Conservation (phyloP, 1,140 invertebrate species). For the Tetranychus cinnabarinus region DNA sequence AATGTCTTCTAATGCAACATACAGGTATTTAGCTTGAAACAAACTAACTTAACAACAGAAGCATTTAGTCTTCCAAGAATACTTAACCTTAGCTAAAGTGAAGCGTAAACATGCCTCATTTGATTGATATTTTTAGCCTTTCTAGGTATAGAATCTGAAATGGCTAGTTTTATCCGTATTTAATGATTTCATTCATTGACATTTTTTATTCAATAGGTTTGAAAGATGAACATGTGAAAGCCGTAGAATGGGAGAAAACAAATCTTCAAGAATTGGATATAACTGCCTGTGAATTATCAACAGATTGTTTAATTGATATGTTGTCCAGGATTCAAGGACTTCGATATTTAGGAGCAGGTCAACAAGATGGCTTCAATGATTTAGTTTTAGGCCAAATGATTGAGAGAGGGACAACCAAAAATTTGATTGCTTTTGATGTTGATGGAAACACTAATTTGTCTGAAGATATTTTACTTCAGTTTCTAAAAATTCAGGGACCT, state of each 20-base stretch:
- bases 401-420: slow-evolving; percentile 59
- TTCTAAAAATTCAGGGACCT: slow-evolving; percentile 61
- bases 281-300: slow-evolving; percentile 79
- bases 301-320: slow-evolving; percentile 79
- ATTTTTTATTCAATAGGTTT: slow-evolving; percentile 32
- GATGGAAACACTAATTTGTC: slow-evolving; percentile 82
- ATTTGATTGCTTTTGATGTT: slow-evolving; percentile 66
- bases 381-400: slow-evolving; percentile 36
- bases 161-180: neutral
- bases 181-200: slow-evolving; percentile 4
- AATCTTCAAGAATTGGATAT: slow-evolving; percentile 82
- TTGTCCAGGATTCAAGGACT: slow-evolving; percentile 62
- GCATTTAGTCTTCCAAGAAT: neutral
- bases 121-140: neutral
- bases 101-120: neutral
- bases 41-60: neutral
- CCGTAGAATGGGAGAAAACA: slow-evolving; percentile 94
- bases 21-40: slow-evolving; percentile 36
- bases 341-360: slow-evolving; percentile 72
- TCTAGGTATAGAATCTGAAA: neutral
- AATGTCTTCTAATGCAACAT: slow-evolving; percentile 80
- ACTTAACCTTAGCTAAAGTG: neutral
- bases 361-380: slow-evolving; percentile 92
- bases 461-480: slow-evolving; percentile 73
- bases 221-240: slow-evolving; percentile 67